Conservation (phyloP, 2,888 invertebrate genomes). For the Allacma fusca region DNA sequence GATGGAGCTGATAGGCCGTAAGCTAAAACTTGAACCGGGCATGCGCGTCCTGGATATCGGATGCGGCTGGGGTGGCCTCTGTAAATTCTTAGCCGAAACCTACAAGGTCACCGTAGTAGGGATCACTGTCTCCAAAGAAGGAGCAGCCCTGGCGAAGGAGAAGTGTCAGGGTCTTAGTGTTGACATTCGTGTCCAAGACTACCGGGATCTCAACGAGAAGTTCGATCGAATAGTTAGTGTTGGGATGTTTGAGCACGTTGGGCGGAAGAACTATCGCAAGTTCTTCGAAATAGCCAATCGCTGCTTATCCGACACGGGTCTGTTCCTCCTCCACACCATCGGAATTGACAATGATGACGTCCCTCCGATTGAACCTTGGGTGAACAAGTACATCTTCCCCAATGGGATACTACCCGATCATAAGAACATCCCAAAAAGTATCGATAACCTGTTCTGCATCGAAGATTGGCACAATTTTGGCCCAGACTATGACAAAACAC, state of each 20-base stretch:
- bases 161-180: slow-evolving; percentile 28
- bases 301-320: slow-evolving; percentile 23
- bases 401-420: slow-evolving; percentile 41
- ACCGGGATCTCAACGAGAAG: slow-evolving; percentile 34
- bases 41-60: too few species aligned
- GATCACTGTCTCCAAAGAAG: too few species aligned
- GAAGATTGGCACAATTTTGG: too few species aligned
- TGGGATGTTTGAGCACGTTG: slow-evolving; percentile 36
- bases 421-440: too few species aligned
- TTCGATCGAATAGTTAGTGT: slow-evolving; percentile 44
- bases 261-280: slow-evolving; percentile 23
- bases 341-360: slow-evolving; percentile 51
- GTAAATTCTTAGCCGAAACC: too few species aligned
- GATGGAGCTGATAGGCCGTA: too few species aligned
- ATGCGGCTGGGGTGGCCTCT: too few species aligned
- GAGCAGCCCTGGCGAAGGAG: too few species aligned
- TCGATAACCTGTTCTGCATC: too few species aligned
- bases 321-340: slow-evolving; percentile 52
- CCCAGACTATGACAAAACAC: too few species aligned
- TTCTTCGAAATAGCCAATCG: slow-evolving; percentile 18
- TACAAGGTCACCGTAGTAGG: too few species aligned
- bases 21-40: too few species aligned
- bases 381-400: slow-evolving; percentile 57
- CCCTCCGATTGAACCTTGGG: slow-evolving; percentile 57
- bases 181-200: slow-evolving; percentile 41